Conservation (phyloP, 2,113 vertebrate species). For the Macroglossus sobrinus region DNA sequence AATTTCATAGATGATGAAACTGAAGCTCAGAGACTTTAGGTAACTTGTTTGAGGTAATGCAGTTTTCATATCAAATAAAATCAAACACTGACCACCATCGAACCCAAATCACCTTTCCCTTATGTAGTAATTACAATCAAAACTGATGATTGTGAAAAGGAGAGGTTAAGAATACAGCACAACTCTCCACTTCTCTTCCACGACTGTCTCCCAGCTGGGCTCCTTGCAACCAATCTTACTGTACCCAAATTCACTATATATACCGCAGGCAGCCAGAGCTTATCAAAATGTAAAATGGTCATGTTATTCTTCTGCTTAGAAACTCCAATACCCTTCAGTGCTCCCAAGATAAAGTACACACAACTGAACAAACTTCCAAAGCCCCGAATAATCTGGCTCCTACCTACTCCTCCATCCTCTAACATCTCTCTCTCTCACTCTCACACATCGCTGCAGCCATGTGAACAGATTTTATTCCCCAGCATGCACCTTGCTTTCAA, state of each 20-base stretch:
- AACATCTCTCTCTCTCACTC: not conserved
- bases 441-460: not conserved
- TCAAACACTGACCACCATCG: not conserved
- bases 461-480: not conserved
- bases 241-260: not conserved
- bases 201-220: not conserved
- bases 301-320: not conserved
- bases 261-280: not conserved
- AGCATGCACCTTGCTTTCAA: not conserved
- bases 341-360: not conserved
- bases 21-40: not conserved
- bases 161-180: not conserved
- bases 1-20: slow-evolving; percentile 34
- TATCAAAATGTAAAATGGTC: not conserved
- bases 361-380: not conserved
- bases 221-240: not conserved
- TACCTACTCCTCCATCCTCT: not conserved
- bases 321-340: not conserved
- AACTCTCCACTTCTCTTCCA: not conserved
- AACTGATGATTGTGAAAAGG: not conserved
- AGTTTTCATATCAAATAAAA: not conserved
- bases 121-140: not conserved
- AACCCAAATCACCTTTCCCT: not conserved
- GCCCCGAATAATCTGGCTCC: not conserved
- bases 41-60: not conserved